phyloP scores from a whole-genome alignment of 2,888 invertebrate genomes.

The Andrena chrysosceles region DNA sequence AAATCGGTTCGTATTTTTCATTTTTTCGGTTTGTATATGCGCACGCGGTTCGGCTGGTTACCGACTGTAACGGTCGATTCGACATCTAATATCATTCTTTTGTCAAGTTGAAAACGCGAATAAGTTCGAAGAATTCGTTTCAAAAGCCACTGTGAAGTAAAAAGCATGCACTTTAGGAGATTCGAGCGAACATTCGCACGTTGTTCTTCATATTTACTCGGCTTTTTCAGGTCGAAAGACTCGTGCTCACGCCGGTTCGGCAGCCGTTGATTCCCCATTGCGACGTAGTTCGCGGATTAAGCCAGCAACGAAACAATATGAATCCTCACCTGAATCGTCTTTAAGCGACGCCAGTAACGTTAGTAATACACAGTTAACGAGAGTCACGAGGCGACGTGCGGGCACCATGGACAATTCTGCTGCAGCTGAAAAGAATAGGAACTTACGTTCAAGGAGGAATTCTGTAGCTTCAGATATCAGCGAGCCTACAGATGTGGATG shows the following conservation, averaged over 20 bases:
- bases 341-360: constrained; percentile 56
- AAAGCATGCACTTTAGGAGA: background rate
- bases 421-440: constrained; percentile 46
- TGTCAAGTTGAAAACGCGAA: background rate
- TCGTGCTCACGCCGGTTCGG: constrained; percentile 38
- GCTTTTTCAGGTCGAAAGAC: constrained; percentile 60
- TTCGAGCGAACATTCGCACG: background rate
- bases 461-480: constrained; percentile 70
- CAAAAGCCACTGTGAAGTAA: background rate
- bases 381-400: constrained; percentile 55
- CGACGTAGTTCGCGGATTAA: constrained; percentile 75
- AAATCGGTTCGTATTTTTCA: constrained; percentile 66
- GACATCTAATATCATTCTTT: background rate
- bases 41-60: constrained; percentile 26
- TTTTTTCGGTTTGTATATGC: constrained; percentile 35
- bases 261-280: constrained; percentile 70
- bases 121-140: background rate
- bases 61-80: constrained; percentile 38
- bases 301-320: constrained; percentile 48
- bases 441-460: constrained; percentile 60
- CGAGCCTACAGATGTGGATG: constrained; percentile 65
- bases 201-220: background rate
- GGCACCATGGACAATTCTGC: constrained; percentile 43
- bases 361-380: constrained; percentile 31
- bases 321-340: constrained; percentile 69